Conservation (phyloP, 2,797 vertebrate species). For the Parauchenoglanis punctatus region DNA sequence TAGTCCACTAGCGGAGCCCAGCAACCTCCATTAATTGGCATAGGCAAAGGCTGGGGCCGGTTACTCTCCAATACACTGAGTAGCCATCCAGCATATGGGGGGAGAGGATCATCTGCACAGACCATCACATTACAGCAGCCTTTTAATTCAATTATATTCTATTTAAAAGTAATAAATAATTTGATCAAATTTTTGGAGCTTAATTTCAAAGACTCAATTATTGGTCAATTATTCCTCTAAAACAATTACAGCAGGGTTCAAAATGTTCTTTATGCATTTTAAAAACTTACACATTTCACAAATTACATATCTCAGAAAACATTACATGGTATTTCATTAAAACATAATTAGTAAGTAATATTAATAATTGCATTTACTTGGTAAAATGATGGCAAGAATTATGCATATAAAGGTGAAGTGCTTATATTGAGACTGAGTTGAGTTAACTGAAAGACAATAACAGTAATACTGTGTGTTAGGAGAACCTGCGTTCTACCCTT, state of each 20-base stretch:
- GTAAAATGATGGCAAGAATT: neutral
- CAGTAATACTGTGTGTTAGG: neutral
- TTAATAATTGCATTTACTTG: too few species aligned
- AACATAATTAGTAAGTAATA: too few species aligned
- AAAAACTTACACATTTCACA: too few species aligned
- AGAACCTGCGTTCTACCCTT: neutral
- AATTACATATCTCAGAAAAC: too few species aligned
- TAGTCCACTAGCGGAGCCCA: constrained; percentile 98
- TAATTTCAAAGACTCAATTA: neutral
- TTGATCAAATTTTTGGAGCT: neutral
- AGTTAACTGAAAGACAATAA: neutral
- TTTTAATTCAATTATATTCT: neutral
- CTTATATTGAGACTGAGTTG: neutral
- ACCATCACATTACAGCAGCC: neutral
- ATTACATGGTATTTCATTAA: too few species aligned
- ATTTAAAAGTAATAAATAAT: neutral
- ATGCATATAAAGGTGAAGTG: neutral
- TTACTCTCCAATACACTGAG: constrained; percentile 91
- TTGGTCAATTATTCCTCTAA: neutral
- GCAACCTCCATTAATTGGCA: constrained; percentile 96
- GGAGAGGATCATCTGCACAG: constrained; percentile 86
- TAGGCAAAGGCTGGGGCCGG: constrained; percentile 91
- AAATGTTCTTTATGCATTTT: neutral
- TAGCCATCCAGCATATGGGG: constrained; percentile 94
- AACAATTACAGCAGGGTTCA: neutral